phyloP scores from a whole-genome alignment of 2,797 vertebrate species.

The Oreonectes daqikongensis region DNA sequence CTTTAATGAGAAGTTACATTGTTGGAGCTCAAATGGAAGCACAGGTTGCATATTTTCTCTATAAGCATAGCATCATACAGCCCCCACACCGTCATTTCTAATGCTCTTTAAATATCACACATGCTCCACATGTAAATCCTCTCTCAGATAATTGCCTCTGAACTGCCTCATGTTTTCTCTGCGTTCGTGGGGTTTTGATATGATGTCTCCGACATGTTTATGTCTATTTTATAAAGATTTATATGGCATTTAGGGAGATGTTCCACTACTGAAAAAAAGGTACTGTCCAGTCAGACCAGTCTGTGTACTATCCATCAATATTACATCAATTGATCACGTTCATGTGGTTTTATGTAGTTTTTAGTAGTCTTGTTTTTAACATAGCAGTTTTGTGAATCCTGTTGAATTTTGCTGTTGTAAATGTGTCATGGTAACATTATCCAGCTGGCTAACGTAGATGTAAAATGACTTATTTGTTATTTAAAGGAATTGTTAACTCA shows the following conservation, averaged over 20 bases:
- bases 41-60: conserved; percentile 17
- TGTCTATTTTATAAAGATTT: conserved; percentile 11
- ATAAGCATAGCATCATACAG: conserved; percentile 13
- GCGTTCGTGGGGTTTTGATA: conserved; percentile 12
- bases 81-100: conserved; percentile 41
- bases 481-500: neutral
- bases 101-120: conserved; percentile 38
- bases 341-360: no score
- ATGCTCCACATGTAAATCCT: conserved; percentile 35
- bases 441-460: neutral
- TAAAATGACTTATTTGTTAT: neutral
- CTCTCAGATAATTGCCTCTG: conserved; percentile 51
- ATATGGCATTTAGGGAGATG: conserved; percentile 5
- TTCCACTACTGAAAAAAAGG: neutral
- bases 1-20: conserved; percentile 21
- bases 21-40: neutral
- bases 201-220: conserved; percentile 22
- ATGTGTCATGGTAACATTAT: neutral
- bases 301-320: no score
- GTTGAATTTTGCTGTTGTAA: no score
- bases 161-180: conserved; percentile 40
- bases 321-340: no score
- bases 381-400: no score
- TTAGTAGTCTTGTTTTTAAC: no score
- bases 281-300: no score